phyloP scores from a whole-genome alignment of 2,113 vertebrate genomes.

The Cephalopholis sonnerati region DNA sequence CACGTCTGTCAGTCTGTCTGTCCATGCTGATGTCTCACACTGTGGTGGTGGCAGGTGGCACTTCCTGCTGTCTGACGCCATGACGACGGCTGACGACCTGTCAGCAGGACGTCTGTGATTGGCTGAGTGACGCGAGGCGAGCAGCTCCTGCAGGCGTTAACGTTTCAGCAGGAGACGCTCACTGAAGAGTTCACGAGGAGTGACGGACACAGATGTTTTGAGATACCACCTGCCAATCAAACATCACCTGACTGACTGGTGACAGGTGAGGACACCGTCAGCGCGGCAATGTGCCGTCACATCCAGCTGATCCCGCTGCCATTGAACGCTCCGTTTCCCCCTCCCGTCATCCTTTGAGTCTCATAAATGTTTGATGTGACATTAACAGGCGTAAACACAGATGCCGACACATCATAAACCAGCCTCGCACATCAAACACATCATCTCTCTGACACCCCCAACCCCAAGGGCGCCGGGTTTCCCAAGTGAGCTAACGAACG shows the following conservation, averaged over 20 bases:
- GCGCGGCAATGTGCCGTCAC: not conserved
- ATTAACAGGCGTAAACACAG: slow-evolving; percentile 11
- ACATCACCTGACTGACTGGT: not conserved
- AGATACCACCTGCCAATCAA: not conserved
- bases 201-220: not conserved
- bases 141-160: slow-evolving; percentile 2
- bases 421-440: slow-evolving; percentile 9
- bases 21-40: not conserved
- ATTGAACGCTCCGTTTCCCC: not conserved
- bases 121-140: not conserved
- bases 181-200: not conserved
- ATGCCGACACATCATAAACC: not conserved
- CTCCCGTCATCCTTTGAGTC: slow-evolving; percentile 13
- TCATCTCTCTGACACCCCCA: not conserved
- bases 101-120: not conserved
- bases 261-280: not conserved
- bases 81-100: not conserved
- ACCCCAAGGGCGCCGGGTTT: not conserved
- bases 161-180: not conserved
- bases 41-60: not conserved
- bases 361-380: slow-evolving; percentile 27
- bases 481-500: not conserved
- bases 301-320: not conserved
- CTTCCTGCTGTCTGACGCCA: not conserved
- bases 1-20: not conserved